A percentile compares a stretch with the other conserved stretches of the same genome.
Conservation (phyloP, 53 echinoderm and acorn worm species). For the Stichopus horrens region DNA sequence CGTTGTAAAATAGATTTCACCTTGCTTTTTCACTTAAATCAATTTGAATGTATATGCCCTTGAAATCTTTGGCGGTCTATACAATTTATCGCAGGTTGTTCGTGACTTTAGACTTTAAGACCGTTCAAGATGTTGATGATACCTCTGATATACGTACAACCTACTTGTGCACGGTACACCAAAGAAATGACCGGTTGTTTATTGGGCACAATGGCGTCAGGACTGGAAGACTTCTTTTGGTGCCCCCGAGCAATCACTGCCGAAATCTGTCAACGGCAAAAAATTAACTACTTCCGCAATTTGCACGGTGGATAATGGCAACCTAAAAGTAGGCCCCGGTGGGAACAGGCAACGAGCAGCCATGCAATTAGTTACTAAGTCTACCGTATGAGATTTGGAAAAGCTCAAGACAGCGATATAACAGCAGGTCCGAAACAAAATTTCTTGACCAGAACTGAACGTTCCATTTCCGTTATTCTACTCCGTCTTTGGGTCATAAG, state of each 20-base stretch:
- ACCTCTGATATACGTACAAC: too few species aligned
- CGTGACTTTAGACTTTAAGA: too few species aligned
- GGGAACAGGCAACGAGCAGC: conserved; percentile 26
- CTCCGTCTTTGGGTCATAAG: neutral
- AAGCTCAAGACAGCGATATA: neutral
- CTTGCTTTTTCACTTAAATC: neutral
- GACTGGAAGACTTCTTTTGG: neutral
- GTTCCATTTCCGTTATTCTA: neutral
- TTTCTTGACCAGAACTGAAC: neutral
- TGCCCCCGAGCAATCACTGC: conserved; percentile 29
- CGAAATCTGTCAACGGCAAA: neutral
- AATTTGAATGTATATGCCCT: conserved; percentile 29
- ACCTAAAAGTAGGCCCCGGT: conserved; percentile 35
- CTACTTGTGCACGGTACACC: too few species aligned
- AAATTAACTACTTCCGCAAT: conserved; percentile 35
- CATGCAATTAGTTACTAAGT: conserved; percentile 23
- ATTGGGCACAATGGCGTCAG: conserved; percentile 30
- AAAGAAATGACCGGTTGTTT: conserved; percentile 5
- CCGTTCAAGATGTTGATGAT: too few species aligned
- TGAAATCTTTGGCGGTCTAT: neutral
- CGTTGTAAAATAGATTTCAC: conserved; percentile 7
- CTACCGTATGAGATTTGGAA: neutral
- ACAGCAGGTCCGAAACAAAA: neutral
- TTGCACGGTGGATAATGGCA: neutral
- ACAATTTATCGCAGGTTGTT: too few species aligned